These are phyloP conservation scores for Metellina segmentata DNA, from an alignment of 2,888 invertebrate species.

Conservation along the genomic window DNA sequence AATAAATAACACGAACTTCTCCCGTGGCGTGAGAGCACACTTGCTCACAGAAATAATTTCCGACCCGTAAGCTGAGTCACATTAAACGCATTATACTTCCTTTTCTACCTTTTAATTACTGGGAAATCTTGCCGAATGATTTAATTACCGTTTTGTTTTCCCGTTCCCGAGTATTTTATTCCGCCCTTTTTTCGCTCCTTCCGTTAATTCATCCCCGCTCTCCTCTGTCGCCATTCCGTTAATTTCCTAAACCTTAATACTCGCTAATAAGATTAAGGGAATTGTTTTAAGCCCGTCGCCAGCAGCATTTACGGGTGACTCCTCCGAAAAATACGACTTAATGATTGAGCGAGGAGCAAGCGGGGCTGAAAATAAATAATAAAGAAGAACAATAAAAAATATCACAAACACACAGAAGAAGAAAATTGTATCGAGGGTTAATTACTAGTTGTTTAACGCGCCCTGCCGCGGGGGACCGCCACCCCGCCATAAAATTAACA, in stretches of 20 bases:
- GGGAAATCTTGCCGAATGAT: constrained; percentile 74
- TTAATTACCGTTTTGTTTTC: constrained; percentile 75
- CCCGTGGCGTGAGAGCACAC: neutral
- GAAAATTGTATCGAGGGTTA: constrained; percentile 74
- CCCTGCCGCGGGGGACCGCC: constrained; percentile 61
- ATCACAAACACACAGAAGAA: constrained; percentile 39
- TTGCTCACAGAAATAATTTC: constrained; percentile 48
- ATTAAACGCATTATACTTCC: constrained; percentile 72
- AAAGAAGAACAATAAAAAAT: constrained; percentile 40
- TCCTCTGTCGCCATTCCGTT: constrained; percentile 47
- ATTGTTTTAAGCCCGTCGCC: constrained; percentile 75
- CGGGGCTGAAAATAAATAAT: constrained; percentile 50
- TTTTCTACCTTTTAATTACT: constrained; percentile 72
- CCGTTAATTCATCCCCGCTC: constrained; percentile 61
- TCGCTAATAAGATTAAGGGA: constrained; percentile 74
- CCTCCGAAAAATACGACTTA: constrained; percentile 71
- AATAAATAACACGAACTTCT: constrained; percentile 42
- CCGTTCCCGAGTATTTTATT: constrained; percentile 32
- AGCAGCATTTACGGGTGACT: constrained; percentile 61
- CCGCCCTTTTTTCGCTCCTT: constrained; percentile 13
- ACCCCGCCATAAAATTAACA: constrained; percentile 75
- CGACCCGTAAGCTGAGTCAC: constrained; percentile 50
- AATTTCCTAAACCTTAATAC: constrained; percentile 75
- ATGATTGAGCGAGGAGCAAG: constrained; percentile 64
- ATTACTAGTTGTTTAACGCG: constrained; percentile 76